Evolutionary conservation across 2,888 invertebrate genomes (phyloP).

Genomic region (Erebia ligea): DNA sequence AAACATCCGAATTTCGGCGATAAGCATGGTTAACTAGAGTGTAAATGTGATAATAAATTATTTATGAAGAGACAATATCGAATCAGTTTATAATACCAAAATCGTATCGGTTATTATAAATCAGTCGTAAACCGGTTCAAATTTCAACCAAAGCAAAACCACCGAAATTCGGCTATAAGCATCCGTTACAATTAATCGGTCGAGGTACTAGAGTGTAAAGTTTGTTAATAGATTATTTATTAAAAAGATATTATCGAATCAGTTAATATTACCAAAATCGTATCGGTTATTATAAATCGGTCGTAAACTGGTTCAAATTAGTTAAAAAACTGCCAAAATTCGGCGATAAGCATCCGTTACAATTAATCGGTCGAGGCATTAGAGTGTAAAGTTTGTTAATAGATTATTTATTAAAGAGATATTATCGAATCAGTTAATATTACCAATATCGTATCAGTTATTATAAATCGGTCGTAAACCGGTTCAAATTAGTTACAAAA

Average conservation of each 20-base stretch:
- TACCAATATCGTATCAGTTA: background rate
- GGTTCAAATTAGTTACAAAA: conserved; percentile 14
- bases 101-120: background rate
- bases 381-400: conserved; percentile 16
- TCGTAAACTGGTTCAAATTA: conserved; percentile 3
- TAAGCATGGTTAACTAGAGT: conserved; percentile 8
- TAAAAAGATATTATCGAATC: too few relatives aligned
- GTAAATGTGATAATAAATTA: background rate
- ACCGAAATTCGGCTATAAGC: conserved; percentile 1
- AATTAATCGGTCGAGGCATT: conserved; percentile 1
- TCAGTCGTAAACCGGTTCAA: background rate
- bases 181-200: conserved; percentile 25
- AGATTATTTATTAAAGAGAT: background rate
- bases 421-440: too few relatives aligned
- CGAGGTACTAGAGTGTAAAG: conserved; percentile 14
- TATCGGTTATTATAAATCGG: background rate
- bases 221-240: conserved; percentile 17
- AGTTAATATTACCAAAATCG: background rate
- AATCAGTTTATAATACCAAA: background rate
- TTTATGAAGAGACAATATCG: too few relatives aligned
- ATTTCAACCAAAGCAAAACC: conserved; percentile 17
- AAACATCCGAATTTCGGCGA: background rate
- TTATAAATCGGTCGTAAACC: background rate
- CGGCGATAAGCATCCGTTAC: conserved; percentile 13
- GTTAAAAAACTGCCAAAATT: background rate